Evolutionary conservation across 2,113 vertebrate species (phyloP), one percentile per base, ranked within the genome.

Genomic region (Sander vitreus): DNA sequence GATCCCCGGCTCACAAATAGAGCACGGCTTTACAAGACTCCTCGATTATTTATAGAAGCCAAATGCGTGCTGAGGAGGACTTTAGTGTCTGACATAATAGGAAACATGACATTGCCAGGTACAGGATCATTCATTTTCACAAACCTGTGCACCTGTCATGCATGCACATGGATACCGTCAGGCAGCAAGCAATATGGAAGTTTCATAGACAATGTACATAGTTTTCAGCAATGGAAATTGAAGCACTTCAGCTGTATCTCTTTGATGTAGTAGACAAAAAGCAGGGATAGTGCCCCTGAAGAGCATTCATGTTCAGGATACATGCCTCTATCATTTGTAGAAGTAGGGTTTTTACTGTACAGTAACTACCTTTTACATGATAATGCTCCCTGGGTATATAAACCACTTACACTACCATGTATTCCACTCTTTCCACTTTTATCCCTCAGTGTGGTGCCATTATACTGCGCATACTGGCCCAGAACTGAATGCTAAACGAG

Each of bases 211-310:
- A 66, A 77, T 88, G 74, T 66, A 60, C 75, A 85, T 60, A 63
- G 63, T 65, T 70, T 82, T 85, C 68, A 78, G 59, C 63, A 54
- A 39, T 82, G 63, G 81, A 86, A 90, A 91, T 88, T 58, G 72
- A 66, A n/a, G 85, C 90, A 80, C 86, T 92, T 87, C 45, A 67
- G 70, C 69, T 74, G 57, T 54, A 62, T 76, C 76, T 80, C 85
- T 89, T 90, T 93, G 84, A 90, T 92, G 85, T 76, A 78, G 64
- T 21, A 53, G 90, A 88, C 81, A 82, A 83, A 93, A 89, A 88
- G 86, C 83, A 89, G 72, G 70, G 50, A 89, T 73, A 43, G 73
- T 50, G 76, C 88, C 89, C 85, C 85, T 78, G 72, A 92, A 90
- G 88, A 88, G 89, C 88, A 85, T 82, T 92, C 84, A 80, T 58